Evolutionary conservation across 2,797 vertebrate species (phyloP).

Genomic region (Peromyscus melanophrys): DNA sequence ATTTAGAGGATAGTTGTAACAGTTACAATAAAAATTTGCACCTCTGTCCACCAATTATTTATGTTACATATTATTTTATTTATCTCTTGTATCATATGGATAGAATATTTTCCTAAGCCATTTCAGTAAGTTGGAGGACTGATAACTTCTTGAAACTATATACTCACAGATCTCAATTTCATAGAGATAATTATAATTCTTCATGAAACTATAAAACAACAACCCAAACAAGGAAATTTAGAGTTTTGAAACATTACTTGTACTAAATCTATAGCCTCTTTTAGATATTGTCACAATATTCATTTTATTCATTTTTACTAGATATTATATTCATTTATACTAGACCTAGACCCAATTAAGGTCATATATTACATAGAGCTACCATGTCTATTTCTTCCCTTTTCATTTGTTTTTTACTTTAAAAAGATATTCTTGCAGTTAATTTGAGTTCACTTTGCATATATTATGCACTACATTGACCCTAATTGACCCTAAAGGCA

Average conservation of each 20-base stretch:
- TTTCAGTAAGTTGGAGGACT: background rate
- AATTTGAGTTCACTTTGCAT: background rate
- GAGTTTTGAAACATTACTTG: conserved; percentile 39
- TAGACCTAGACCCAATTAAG: background rate
- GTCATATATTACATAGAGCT: background rate
- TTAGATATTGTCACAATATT: background rate
- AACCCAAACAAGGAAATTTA: conserved; percentile 10
- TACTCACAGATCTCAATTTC: background rate
- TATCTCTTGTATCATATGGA: background rate
- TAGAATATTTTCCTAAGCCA: background rate
- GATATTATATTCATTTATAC: conserved; percentile 13
- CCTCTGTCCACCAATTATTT: background rate
- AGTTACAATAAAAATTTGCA: background rate
- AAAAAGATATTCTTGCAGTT: conserved; percentile 36
- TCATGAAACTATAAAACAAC: background rate
- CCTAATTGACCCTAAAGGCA: conserved; percentile 41
- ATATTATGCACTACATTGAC: background rate
- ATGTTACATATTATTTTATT: background rate
- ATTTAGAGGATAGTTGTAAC: background rate
- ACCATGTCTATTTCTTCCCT: background rate
- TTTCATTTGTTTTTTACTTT: conserved; percentile 8
- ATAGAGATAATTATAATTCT: background rate
- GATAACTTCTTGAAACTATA: background rate
- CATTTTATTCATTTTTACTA: conserved; percentile 9
- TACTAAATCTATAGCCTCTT: background rate